phyloP scores from a whole-genome alignment of 2,113 vertebrate species.

The Mobula birostris region DNA sequence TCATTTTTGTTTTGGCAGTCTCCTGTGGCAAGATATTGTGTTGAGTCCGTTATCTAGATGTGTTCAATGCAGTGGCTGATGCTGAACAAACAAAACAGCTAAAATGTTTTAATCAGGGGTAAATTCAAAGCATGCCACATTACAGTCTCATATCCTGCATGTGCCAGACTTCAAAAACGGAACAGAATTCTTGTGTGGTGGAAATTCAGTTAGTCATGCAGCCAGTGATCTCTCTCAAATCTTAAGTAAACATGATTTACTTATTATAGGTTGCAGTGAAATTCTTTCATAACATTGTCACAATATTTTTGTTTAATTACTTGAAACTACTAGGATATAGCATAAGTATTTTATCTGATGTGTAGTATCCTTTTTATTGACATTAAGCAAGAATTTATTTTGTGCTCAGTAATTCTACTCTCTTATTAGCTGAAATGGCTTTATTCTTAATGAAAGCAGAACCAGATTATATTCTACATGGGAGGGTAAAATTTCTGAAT shows the following conservation, averaged over 20 bases:
- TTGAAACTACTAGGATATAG: conserved; percentile 28
- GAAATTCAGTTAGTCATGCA: conserved; percentile 26
- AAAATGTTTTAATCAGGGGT: background rate
- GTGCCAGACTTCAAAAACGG: conserved; percentile 15
- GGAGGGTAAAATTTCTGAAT: background rate
- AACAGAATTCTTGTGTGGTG: background rate
- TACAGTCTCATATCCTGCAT: conserved; percentile 27
- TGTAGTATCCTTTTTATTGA: background rate
- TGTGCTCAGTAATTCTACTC: background rate
- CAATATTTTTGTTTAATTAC: conserved; percentile 36
- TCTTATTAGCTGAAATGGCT: background rate
- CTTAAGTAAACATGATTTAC: conserved; percentile 31
- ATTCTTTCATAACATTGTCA: conserved; percentile 30
- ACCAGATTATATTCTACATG: background rate
- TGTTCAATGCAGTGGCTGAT: background rate
- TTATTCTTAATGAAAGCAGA: background rate
- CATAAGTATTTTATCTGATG: conserved; percentile 34
- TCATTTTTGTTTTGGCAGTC: background rate
- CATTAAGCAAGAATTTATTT: conserved; percentile 2
- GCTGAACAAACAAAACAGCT: background rate
- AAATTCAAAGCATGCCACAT: conserved; percentile 32
- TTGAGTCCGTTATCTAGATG: background rate
- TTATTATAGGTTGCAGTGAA: conserved; percentile 17
- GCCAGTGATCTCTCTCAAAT: background rate
- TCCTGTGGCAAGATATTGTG: background rate